Evolutionary conservation across 1,140 invertebrate species (phyloP).

Genomic region (Phymorhynchus buccinoides): DNA sequence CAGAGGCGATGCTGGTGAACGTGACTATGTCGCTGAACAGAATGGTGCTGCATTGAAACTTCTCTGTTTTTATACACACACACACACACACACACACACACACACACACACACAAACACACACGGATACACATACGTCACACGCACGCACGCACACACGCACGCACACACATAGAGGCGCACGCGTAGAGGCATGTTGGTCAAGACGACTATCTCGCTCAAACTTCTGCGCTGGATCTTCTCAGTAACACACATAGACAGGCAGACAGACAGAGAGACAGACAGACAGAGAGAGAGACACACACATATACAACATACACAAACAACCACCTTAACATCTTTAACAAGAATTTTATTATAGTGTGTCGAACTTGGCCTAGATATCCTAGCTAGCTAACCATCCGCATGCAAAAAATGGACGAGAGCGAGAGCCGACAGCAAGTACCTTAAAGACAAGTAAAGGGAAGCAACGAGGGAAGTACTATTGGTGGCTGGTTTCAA

Average conservation of each 20-base stretch:
- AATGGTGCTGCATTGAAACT: conserved; percentile 73
- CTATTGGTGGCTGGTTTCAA: no score
- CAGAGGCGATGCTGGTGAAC: conserved; percentile 74
- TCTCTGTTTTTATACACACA: conserved; percentile 60
- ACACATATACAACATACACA: no score
- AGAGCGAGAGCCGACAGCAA: no score
- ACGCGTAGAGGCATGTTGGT: neutral
- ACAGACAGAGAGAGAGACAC: no score
- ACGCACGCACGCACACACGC: conserved; percentile 10
- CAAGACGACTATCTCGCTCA: neutral
- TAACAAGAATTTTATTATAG: no score
- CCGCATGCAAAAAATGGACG: no score
- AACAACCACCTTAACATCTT: no score
- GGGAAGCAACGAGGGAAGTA: no score
- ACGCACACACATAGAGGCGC: neutral
- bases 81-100: conserved; percentile 19
- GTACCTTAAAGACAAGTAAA: no score
- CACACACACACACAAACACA: conserved; percentile 13
- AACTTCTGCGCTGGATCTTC: neutral
- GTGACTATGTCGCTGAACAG: conserved; percentile 76
- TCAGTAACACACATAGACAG: neutral
- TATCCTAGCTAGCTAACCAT: no score
- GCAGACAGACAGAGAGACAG: neutral
- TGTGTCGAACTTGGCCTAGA: no score
- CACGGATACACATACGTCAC: conserved; percentile 21